Evolutionary conservation across 2,113 vertebrate species (phyloP), one percentile per base, ranked within the genome.

Genomic region (Haemorhous mexicanus): DNA sequence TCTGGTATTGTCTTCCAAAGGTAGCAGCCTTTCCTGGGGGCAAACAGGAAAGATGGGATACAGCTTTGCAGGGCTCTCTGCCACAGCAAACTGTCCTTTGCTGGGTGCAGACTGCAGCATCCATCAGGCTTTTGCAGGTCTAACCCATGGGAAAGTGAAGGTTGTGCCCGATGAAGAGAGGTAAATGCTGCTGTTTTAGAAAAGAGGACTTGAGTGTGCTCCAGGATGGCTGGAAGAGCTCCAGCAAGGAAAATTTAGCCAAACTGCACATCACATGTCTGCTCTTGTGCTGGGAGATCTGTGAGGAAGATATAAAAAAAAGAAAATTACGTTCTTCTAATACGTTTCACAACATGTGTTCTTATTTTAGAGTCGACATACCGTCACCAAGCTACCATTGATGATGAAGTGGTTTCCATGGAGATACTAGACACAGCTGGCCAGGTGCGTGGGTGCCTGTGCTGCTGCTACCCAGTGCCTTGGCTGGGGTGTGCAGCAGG

Each of bases 341-440:
- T 61, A 44, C 1, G 0, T 84, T 70, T 94, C 28, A 61, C 67
- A 64, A 62, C 63, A 23, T 92, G 77, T 84, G 53, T 91, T 95
- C 93, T 94, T 94, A 59, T 95, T 84, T 87, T 90, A 99, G 99
- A 99, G 97, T 99, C 99, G 87, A 99, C 99, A 3, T 99, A 99
- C 94, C 98, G 99, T 84, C 99, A 99, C 96, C 99, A 99, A 94
- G 99, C 99, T 89, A 99, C 97, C 70, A 99, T 99, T 30, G 99
- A 99, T 27, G 99, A 99, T 95, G 99, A 99, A 96, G 97, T 98
- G 26, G 98, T 99, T 95, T 98, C 98, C 97, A 99, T 99, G 99
- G 99, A 99, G 97, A 99, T 99, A 70, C 98, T 99, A 70, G 99
- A 99, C 96, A 99, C 99, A 35, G 99, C 99, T 73, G 99, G 99